Evolutionary conservation across 1,140 invertebrate genomes (phyloP), one percentile per base, ranked within the genome.

Genomic region (Venustaconcha ellipsiformis): DNA sequence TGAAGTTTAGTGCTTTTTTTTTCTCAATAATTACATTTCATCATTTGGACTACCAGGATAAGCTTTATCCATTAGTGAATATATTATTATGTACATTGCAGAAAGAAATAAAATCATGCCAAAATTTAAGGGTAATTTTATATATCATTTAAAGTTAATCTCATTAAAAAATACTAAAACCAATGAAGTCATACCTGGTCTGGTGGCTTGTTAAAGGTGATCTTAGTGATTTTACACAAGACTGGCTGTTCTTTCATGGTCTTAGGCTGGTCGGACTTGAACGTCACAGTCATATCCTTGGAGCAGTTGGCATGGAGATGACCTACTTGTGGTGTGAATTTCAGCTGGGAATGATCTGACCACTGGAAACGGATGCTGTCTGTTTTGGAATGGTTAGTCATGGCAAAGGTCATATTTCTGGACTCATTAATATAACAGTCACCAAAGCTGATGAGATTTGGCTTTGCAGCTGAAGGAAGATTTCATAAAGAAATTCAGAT

Each of bases 371-470:
- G 60, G 23, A 89, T 76, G 37, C 78, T 82, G 70, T 89, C 87
- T 14, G 81, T 81, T 64, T 85, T 84, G 23, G 87, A 89, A 67
- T 89, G 88, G 76, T 90, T 90, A 26, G 86, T 87, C 86, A 90
- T 87, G 15, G 86, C 81, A 63, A 90, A 87, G 20, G 80, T 84
- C 66, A 90, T 67, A 13, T 87, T 87, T 17, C 85, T 77, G 1
- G 83, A 79, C 37, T 89, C 88, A 71, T 84, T 86, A 72, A 90
- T 84, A 73, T 84, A 88, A 71, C 86, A 86, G 78, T 90, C 87
- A 20, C 90, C 89, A 86, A 90, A 90, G 26, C 83, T 74, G 48
- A 90, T 87, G 64, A 86, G 67, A 77, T 90, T 90, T 68, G 84
- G 77, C 72, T 89, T 89, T 26, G 87, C 84, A 84, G 88, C 89